Evolutionary conservation across 2,797 vertebrate species (phyloP), one percentile per base, ranked within the genome.

Genomic region (Pteropus rufus): DNA sequence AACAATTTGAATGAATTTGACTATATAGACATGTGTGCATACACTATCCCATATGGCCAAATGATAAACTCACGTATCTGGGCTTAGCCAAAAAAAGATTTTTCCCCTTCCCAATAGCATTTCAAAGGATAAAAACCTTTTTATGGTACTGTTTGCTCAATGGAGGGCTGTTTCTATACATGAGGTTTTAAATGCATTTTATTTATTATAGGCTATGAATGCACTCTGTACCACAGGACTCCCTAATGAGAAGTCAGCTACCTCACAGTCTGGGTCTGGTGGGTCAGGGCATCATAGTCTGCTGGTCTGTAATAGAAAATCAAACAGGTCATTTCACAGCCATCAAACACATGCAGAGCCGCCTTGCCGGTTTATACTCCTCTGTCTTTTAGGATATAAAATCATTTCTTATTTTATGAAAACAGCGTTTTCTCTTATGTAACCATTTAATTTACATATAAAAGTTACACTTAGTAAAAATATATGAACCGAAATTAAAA

Each of bases 361-460:
- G 87, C 95, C 93, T 98, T 97, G 60, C 94, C 97, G 75, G 14
- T 98, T 98, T 98, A 98, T 97, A 97, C 52, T 85, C 67, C 89
- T 98, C 96, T 97, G 96, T 98, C 93, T 97, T 98, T 98, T 96
- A 97, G 80, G 82, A 96, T 31, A 75, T 97, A 98, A 98, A 98
- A 98, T 92, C 91, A 97, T 93, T 97, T 97, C 97, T 98, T 97
- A 93, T 92, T 98, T 98, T 98, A 98, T 97, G 97, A 98, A 98
- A 98, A 98, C 96, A 98, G 87, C 97, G 92, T 80, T 98, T 97
- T 94, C 93, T 97, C 93, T 98, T 98, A 98, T 95, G 97, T 97
- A 98, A 98, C 98, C 29, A 98, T 97, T 98, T 98, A 98, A 98
- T 98, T 98, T 98, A 98, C 94, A 98, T 98, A 97, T 96, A 98